phyloP scores from a whole-genome alignment of 2,797 vertebrate genomes.

The Rhinatrema bivittatum region DNA sequence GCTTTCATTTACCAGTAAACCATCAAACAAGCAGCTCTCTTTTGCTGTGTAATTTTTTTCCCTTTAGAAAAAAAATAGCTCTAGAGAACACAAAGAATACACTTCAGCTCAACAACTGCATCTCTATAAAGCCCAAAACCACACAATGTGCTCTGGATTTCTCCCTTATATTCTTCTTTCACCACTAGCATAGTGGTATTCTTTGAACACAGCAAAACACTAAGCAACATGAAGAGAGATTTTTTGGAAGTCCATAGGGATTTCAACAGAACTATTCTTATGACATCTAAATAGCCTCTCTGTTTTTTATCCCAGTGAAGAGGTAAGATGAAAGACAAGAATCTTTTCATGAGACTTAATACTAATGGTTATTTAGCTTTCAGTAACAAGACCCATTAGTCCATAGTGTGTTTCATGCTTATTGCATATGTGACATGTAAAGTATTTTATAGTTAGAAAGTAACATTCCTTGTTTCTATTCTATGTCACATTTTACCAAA shows the following conservation, averaged over 20 bases:
- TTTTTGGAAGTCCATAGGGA: conserved; percentile 20
- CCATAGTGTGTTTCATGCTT: conserved; percentile 35
- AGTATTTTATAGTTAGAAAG: conserved; percentile 26
- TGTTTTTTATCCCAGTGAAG: conserved; percentile 51
- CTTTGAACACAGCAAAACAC: conserved; percentile 47
- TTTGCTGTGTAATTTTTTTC: too few species aligned
- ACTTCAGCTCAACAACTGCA: conserved; percentile 12
- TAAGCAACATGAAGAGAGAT: conserved; percentile 32
- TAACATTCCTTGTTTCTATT: conserved; percentile 22
- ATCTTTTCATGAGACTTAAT: conserved; percentile 52
- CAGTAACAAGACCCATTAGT: conserved; percentile 48
- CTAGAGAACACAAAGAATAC: conserved; percentile 16
- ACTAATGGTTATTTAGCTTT: conserved; percentile 58
- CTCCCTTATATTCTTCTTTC: conserved; percentile 37
- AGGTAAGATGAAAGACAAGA: conserved; percentile 52
- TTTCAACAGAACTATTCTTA: conserved; percentile 51
- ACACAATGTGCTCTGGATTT: conserved; percentile 22
- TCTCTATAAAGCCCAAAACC: conserved; percentile 21
- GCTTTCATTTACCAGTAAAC: too few species aligned
- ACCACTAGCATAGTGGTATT: conserved; percentile 31
- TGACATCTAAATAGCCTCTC: conserved; percentile 51
- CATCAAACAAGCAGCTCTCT: too few species aligned
- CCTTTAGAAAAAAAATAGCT: conserved; percentile 10
- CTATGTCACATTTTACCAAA: conserved; percentile 14
- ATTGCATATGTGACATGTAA: conserved; percentile 32